Evolutionary conservation across 2,113 vertebrate genomes (phyloP), one percentile per base, ranked within the genome.

Genomic region (Echinops telfairi): DNA sequence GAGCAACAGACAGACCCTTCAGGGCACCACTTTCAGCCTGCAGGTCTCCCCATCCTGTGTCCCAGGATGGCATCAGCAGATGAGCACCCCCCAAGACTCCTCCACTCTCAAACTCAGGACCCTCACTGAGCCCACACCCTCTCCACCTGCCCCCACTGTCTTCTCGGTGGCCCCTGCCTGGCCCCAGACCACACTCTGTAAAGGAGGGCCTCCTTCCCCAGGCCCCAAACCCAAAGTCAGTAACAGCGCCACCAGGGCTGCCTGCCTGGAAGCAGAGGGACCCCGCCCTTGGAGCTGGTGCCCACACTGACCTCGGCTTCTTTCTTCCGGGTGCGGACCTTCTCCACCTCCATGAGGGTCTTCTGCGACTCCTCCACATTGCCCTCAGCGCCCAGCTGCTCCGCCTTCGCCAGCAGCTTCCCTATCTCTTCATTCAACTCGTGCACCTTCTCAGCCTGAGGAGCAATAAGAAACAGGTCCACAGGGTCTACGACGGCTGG

Each of bases 371-470:
- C 99, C 7, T 99, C 99, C 85, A 99, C 99, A 53, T 99, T 99
- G 81, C 99, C 99, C 97, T 99, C 99, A 1, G 99, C 99, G 86
- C 99, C 99, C 14, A 99, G 98, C 97, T 99, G 99, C 91, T 99
- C 99, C 9, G 99, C 99, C 97, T 99, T 99, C 53, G 99, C 99
- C 94, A 99, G 97, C 25, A 99, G 98, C 94, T 99, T 99, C 81
- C 99, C 99, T 71, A 99, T 99, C 98, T 99, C 99, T 97, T 99
- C 99, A 66, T 99, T 99, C 97, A 99, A 97, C 91, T 99, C 99
- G 3, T 99, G 99, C 43, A 99, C 99, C 89, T 99, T 99, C 98
- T 99, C 99, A 77, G 99, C 99, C 99, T 99, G 91, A 22, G 92
- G 20, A 95, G 81, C 93, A 0, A 96, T 31, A 82, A 62, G 1